phyloP scores from a whole-genome alignment of 2,113 vertebrate species.

The Raja brachyura region DNA sequence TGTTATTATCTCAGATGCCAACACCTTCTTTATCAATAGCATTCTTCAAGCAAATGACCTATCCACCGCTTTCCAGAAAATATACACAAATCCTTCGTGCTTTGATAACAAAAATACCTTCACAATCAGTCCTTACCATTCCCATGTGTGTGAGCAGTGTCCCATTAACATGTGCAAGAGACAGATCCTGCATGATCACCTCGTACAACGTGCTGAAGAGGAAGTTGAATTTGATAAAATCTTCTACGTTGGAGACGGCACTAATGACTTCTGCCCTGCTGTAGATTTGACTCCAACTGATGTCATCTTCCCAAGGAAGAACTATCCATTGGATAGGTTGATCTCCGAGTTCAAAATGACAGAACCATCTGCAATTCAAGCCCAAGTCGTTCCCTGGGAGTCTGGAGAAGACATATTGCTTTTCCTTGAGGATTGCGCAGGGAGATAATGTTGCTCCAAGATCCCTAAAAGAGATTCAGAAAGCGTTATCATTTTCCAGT shows the following conservation, averaged over 20 bases:
- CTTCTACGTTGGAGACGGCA: constrained; percentile 87
- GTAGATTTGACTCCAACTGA: constrained; percentile 63
- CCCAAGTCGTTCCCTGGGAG: constrained; percentile 79
- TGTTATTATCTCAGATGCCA: constrained; percentile 85
- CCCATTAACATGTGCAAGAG: constrained; percentile 94
- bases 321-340: constrained; percentile 85
- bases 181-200: constrained; percentile 73
- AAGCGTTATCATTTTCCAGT: not conserved
- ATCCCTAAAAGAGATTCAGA: not conserved
- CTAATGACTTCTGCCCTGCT: constrained; percentile 91
- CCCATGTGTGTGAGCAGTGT: constrained; percentile 77
- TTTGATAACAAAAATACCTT: constrained; percentile 73
- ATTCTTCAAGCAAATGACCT: constrained; percentile 64
- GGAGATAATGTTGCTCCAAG: not conserved
- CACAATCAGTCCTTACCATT: constrained; percentile 78
- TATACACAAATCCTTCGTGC: constrained; percentile 81
- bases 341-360: constrained; percentile 71
- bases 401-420: constrained; percentile 68
- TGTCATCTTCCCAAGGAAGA: constrained; percentile 74
- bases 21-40: constrained; percentile 80
- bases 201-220: constrained; percentile 68
- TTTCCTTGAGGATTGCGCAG: constrained; percentile 62
- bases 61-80: constrained; percentile 69
- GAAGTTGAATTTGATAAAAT: constrained; percentile 71
- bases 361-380: constrained; percentile 68